These are phyloP conservation scores for Harmothoe impar DNA, from an alignment of 2,888 invertebrate species.

Conservation along the genomic window DNA sequence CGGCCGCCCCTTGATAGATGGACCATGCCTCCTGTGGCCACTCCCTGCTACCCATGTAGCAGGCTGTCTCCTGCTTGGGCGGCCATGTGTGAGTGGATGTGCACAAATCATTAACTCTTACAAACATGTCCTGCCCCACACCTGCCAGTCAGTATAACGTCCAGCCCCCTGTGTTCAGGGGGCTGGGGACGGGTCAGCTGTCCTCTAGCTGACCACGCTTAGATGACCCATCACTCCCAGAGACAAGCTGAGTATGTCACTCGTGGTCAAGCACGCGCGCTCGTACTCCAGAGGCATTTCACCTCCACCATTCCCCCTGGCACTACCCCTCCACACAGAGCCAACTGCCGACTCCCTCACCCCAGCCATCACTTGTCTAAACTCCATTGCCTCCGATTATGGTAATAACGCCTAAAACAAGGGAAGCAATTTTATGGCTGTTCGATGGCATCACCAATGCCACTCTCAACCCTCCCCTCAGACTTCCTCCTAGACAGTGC, in stretches of 20 bases:
- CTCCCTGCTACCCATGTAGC: constrained; percentile 5
- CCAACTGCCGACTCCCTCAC: background rate
- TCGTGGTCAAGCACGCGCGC: background rate
- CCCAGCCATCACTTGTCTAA: background rate
- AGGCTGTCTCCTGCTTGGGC: constrained; percentile 45
- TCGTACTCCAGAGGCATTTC: background rate
- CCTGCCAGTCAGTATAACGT: constrained; percentile 43
- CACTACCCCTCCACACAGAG: background rate
- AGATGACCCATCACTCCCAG: constrained; percentile 46
- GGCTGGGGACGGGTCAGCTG: background rate
- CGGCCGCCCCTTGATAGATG: constrained; percentile 48
- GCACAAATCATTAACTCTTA: constrained; percentile 56
- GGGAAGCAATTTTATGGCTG: constrained; percentile 39
- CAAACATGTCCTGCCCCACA: constrained; percentile 19
- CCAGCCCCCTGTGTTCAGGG: background rate
- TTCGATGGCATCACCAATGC: background rate
- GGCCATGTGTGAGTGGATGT: constrained; percentile 57
- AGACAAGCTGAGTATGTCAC: constrained; percentile 22
- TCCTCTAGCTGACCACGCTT: background rate
- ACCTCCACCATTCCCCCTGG: background rate
- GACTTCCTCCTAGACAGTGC: background rate
- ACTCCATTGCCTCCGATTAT: constrained; percentile 34
- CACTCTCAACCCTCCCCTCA: background rate
- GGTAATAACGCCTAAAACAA: constrained; percentile 17
- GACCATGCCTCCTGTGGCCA: constrained; percentile 41